Percentiles rank a stretch among this genome's conserved stretches.
These are phyloP conservation scores for Hypomesus transpacificus DNA, from an alignment of 2,113 vertebrate genomes.

Conservation along the genomic window DNA sequence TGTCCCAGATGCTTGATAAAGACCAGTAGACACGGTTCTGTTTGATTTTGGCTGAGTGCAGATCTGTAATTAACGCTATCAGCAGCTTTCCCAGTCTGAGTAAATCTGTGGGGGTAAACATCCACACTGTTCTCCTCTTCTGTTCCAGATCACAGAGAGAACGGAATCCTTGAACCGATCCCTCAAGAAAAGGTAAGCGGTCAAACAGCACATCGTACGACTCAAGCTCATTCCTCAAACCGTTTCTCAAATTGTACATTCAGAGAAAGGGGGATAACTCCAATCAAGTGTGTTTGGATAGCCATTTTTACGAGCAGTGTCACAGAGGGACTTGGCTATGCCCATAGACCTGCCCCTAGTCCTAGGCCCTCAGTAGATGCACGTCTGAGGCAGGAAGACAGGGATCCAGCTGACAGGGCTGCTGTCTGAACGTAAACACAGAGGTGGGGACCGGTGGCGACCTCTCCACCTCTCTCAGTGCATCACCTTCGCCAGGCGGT, in stretches of 20 bases:
- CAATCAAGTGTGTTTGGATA: too few relatives aligned
- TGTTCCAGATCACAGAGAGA: constrained; percentile 80
- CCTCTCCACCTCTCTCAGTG: constrained; percentile 28
- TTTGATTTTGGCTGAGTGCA: constrained; percentile 24
- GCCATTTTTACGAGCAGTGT: too few relatives aligned
- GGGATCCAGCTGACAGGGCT: constrained; percentile 14
- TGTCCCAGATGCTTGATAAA: not conserved
- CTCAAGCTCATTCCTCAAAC: not conserved
- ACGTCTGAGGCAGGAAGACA: constrained; percentile 14
- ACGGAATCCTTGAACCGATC: constrained; percentile 82
- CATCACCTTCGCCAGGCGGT: constrained; percentile 39
- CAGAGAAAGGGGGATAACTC: too few relatives aligned
- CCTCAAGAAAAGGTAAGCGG: constrained; percentile 82
- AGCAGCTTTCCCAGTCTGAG: not conserved
- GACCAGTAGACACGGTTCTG: constrained; percentile 15
- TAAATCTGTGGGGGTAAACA: not conserved
- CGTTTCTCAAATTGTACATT: not conserved
- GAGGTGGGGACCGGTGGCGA: constrained; percentile 34
- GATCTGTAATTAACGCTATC: constrained; percentile 15
- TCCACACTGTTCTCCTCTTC: not conserved
- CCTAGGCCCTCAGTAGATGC: not conserved
- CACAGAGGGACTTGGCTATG: too few relatives aligned
- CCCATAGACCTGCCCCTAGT: not conserved
- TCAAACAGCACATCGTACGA: not conserved
- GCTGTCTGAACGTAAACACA: constrained; percentile 43